A percentile compares a stretch with the other conserved stretches of the same genome.
phyloP scores from a whole-genome alignment of 2,113 vertebrate species.

The Carassius auratus region DNA sequence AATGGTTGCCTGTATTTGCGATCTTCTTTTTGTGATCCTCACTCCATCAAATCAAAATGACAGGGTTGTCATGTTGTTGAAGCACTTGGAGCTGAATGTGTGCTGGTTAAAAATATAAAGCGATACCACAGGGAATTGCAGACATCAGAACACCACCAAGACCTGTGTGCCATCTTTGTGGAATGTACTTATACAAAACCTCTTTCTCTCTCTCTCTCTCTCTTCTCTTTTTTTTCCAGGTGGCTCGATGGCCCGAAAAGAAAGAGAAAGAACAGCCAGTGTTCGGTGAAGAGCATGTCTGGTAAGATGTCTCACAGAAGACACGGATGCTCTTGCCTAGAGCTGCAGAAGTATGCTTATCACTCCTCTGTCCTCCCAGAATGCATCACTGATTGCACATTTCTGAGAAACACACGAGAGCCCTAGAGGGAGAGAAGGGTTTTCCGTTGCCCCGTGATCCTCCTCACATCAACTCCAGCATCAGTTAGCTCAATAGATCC shows the following conservation, averaged over 20 bases:
- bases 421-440: constrained; percentile 3
- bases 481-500: background rate
- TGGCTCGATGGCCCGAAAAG: constrained; percentile 97
- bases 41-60: constrained; percentile 23
- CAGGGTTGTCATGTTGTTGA: constrained; percentile 34
- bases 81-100: constrained; percentile 12
- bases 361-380: background rate
- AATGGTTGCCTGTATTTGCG: constrained; percentile 7
- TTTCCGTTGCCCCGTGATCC: constrained; percentile 23
- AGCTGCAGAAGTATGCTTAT: background rate
- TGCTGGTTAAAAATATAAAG: constrained; percentile 1
- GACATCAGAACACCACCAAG: background rate
- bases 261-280: constrained; percentile 99
- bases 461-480: constrained; percentile 2
- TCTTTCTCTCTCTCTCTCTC: constrained; percentile 1
- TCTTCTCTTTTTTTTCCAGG: constrained; percentile 69
- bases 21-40: constrained; percentile 16
- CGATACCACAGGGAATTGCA: background rate
- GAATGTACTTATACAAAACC: background rate
- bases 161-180: background rate
- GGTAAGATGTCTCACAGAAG: constrained; percentile 73
- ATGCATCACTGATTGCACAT: background rate
- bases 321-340: background rate
- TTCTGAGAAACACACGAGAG: constrained; percentile 31
- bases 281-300: constrained; percentile 98